A percentile compares a stretch with the other conserved stretches of the same genome.
Conservation (phyloP, 1,140 invertebrate species). For the Brachionus calyciflorus region DNA sequence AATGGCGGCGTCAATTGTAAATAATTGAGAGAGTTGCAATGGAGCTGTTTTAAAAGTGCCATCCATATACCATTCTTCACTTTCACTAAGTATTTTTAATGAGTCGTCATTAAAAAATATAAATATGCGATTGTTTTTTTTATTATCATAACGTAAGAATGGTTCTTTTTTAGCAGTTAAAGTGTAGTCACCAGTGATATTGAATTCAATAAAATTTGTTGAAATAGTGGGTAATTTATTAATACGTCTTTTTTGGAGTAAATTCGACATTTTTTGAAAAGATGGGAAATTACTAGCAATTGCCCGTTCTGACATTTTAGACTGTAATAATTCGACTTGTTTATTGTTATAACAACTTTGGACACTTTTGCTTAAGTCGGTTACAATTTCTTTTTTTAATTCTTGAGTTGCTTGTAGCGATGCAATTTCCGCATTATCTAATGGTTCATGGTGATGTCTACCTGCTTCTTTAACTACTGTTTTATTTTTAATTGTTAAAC, state of each 20-base stretch:
- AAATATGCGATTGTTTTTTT: neutral
- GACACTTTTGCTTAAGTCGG: neutral
- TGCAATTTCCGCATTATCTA: neutral
- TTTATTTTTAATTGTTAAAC: no score
- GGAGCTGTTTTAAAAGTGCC: constrained; percentile 3
- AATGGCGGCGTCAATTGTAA: neutral
- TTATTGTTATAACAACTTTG: neutral
- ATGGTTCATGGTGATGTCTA: no score
- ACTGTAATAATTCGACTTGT: neutral
- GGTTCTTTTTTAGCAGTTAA: neutral
- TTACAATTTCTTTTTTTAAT: neutral
- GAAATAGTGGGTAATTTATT: neutral
- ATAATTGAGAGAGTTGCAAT: neutral
- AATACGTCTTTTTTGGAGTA: neutral
- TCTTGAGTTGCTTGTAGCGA: neutral
- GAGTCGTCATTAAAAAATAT: neutral
- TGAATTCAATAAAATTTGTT: neutral
- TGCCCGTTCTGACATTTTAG: neutral
- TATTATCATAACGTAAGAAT: neutral
- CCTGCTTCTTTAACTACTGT: no score
- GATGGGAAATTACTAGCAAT: neutral
- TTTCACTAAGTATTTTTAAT: neutral
- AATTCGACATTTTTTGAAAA: neutral
- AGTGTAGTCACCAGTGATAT: neutral
- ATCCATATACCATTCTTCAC: neutral